Base-by-base conservation (phyloP, 2,113 vertebrate genomes). In the Pseudois nayaur region DNA sequence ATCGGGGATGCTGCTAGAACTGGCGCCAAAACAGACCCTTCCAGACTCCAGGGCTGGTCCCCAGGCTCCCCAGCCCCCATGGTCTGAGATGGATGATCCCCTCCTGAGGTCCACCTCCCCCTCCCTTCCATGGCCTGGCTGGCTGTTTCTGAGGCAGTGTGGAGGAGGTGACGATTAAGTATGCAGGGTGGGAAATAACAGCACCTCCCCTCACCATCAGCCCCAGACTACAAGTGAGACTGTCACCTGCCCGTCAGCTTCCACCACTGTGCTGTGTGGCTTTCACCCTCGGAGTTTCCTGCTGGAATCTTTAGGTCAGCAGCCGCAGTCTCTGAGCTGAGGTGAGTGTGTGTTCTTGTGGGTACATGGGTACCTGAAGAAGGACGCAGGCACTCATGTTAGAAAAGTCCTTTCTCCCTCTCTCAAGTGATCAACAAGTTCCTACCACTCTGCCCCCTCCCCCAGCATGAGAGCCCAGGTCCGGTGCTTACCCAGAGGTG, bases 401-500 rank as follows among this genome's bases (percentile, higher is more conserved):
- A 87, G 82, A 54, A 89, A 83, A 92, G 74, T 48, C 55, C 84
- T 36, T 64, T 50, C 15, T 67, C 48, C 71, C n/a, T 62, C 13
- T 45, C 43, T 45, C 23, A 48, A 82, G 64, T 16, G 11, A 57
- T 45, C 33, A 23, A 9, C 36, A 55, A 74, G 19, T 5, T 11
- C 87, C 43, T 78, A 29, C 92, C 19, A 43, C 10, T 29, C n/a
- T 19, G 8, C 13, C 52, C 60, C 25, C n/a, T 31, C 10, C 52
- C 50, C 13, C 52, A 52, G n/a, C 50, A 15, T 1, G 31, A 60
- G 36, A 81, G 57, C 71, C 50, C 83, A 19, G 48, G 59, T 40
- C 78, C 50, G 8, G 84, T 1, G 29, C 97, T 97, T 95, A 97
- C 96, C 95, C 81, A 52, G 62, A 87, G 64, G 90, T 31, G 84